Evolutionary conservation across 2,888 invertebrate genomes (phyloP).

Genomic region (Eilema depressum): DNA sequence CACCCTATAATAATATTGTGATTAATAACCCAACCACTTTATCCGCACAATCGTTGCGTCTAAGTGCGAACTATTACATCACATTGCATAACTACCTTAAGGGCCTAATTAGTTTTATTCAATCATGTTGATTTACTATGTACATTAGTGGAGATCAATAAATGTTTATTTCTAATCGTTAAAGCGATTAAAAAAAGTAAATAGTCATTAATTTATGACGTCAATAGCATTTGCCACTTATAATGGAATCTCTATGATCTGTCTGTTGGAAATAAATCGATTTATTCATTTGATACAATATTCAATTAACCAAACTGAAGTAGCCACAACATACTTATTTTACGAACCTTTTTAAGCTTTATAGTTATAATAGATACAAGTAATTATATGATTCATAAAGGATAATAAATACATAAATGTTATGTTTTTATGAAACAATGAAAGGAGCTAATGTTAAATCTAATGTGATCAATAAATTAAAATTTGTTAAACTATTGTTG

Average conservation of each 20-base stretch:
- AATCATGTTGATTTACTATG: neutral
- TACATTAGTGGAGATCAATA: neutral
- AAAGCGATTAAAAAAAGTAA: neutral
- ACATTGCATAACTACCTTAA: neutral
- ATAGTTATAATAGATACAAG: too few species aligned
- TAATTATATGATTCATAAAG: too few species aligned
- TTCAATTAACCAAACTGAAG: too few species aligned
- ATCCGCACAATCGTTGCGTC: neutral
- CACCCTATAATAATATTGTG: too few species aligned
- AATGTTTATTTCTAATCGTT: neutral
- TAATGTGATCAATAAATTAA: neutral
- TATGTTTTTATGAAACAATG: neutral
- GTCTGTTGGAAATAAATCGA: neutral
- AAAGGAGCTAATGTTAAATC: neutral
- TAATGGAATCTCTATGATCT: neutral
- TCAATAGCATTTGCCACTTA: neutral
- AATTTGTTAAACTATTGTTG: neutral
- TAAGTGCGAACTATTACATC: neutral
- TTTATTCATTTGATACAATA: neutral
- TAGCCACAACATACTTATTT: too few species aligned
- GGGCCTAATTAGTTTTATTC: neutral
- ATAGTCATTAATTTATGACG: neutral
- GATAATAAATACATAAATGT: too few species aligned
- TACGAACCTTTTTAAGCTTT: too few species aligned
- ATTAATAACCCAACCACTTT: too few species aligned